These are phyloP conservation scores for Planococcus citri DNA, from an alignment of 1,140 invertebrate species.

Conservation along the genomic window DNA sequence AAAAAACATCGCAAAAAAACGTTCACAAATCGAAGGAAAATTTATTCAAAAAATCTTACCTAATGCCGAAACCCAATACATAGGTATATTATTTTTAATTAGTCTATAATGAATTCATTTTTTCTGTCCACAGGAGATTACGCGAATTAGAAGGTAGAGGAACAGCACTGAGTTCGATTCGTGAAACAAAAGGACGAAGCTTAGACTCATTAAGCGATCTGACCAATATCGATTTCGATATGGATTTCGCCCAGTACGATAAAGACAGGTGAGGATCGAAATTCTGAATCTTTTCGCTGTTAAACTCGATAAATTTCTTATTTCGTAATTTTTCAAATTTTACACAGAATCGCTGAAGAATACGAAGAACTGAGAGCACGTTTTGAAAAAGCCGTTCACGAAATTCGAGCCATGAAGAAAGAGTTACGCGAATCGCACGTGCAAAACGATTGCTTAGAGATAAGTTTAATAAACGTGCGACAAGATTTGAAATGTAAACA, in stretches of 20 bases:
- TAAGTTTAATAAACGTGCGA: constrained; percentile 55
- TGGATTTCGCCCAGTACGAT: constrained; percentile 57
- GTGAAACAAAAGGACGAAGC: constrained; percentile 43
- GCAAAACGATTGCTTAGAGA: constrained; percentile 63
- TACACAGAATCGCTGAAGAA: constrained; percentile 62
- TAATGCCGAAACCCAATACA: too few relatives aligned
- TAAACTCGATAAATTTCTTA: too few relatives aligned
- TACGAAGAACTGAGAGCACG: constrained; percentile 58
- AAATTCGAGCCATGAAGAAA: constrained; percentile 67
- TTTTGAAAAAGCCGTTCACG: constrained; percentile 67
- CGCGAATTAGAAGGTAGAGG: constrained; percentile 52
- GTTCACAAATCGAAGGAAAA: too few relatives aligned
- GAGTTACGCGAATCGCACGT: constrained; percentile 67
- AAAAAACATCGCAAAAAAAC: too few relatives aligned
- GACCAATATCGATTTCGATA: constrained; percentile 61
- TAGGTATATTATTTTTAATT: too few relatives aligned
- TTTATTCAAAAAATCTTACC: too few relatives aligned
- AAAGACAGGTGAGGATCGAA: constrained; percentile 45
- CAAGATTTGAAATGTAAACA: constrained; percentile 55
- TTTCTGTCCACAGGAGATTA: constrained; percentile 36
- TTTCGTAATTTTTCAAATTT: neutral
- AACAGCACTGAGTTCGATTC: constrained; percentile 28
- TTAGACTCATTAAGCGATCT: constrained; percentile 67
- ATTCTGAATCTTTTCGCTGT: neutral
- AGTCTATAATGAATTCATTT: too few relatives aligned